Conservation (phyloP, 2,888 invertebrate genomes). For the Dryadula phaetusa region DNA sequence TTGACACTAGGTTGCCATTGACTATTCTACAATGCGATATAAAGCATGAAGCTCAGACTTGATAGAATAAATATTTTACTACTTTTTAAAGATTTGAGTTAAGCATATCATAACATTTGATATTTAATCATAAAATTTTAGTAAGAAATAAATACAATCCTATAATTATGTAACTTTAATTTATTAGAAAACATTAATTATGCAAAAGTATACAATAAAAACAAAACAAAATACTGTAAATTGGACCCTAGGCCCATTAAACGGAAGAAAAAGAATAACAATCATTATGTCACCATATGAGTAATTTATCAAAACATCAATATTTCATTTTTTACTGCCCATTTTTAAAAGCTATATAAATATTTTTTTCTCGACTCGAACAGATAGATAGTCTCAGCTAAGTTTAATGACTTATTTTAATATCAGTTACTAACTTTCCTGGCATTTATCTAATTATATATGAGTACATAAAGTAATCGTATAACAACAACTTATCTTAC, state of each 20-base stretch:
- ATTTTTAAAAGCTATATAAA: slow-evolving; percentile 41
- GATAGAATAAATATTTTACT: not conserved
- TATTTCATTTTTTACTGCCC: slow-evolving; percentile 42
- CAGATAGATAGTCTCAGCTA: slow-evolving; percentile 41
- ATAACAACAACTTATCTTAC: slow-evolving; percentile 15
- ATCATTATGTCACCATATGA: slow-evolving; percentile 43
- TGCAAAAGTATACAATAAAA: not conserved
- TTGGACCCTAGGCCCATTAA: slow-evolving; percentile 22
- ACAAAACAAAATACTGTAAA: not conserved
- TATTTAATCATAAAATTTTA: too few species aligned
- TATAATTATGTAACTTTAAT: not conserved
- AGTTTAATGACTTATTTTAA: slow-evolving; percentile 44
- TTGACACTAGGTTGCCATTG: too few species aligned
- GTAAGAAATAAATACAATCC: too few species aligned
- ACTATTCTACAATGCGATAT: too few species aligned
- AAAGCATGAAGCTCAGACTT: too few species aligned
- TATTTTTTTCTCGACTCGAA: slow-evolving; percentile 41
- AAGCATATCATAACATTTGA: too few species aligned
- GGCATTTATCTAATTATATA: slow-evolving; percentile 25
- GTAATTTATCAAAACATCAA: slow-evolving; percentile 42
- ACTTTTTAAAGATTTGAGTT: not conserved
- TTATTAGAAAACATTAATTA: slow-evolving; percentile 1
- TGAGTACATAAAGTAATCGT: slow-evolving; percentile 25
- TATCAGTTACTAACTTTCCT: slow-evolving; percentile 35
- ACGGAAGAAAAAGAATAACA: slow-evolving; percentile 29